Conservation (phyloP, 2,888 invertebrate genomes). For the Drosophila falleni region DNA sequence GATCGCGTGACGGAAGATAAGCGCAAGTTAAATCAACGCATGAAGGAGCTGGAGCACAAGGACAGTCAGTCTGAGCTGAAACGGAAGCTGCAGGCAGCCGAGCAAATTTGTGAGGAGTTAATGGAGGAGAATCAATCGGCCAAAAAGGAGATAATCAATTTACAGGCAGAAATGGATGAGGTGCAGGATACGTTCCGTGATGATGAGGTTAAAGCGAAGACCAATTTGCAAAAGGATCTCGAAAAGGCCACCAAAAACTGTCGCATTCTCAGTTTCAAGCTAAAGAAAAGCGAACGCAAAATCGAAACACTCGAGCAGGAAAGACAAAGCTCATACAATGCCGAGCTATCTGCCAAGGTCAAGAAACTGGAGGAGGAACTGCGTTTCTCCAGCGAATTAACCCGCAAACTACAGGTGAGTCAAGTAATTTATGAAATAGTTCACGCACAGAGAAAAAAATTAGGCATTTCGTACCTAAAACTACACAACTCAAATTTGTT, state of each 20-base stretch:
- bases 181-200: conserved; percentile 99
- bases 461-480: too few species aligned
- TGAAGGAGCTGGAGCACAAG: conserved; percentile 90
- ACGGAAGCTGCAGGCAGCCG: conserved; percentile 94
- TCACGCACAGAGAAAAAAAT: too few species aligned
- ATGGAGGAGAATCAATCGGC: conserved; percentile 98
- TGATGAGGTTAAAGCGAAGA: conserved; percentile 98
- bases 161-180: conserved; percentile 99
- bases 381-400: conserved; percentile 91
- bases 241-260: conserved; percentile 99
- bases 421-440: too few species aligned
- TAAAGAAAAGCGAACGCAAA: conserved; percentile 97
- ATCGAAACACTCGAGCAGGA: conserved; percentile 95
- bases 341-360: conserved; percentile 89
- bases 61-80: conserved; percentile 89
- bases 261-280: conserved; percentile 98
- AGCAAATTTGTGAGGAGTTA: conserved; percentile 95
- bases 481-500: too few species aligned
- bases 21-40: conserved; percentile 89
- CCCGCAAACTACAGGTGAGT: conserved; percentile 88
- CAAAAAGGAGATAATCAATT: conserved; percentile 95
- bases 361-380: conserved; percentile 95
- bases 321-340: conserved; percentile 88
- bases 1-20: conserved; percentile 94
- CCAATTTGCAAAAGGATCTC: conserved; percentile 96